Evolutionary conservation across 2,113 vertebrate species (phyloP).

Genomic region (Numenius arquata): DNA sequence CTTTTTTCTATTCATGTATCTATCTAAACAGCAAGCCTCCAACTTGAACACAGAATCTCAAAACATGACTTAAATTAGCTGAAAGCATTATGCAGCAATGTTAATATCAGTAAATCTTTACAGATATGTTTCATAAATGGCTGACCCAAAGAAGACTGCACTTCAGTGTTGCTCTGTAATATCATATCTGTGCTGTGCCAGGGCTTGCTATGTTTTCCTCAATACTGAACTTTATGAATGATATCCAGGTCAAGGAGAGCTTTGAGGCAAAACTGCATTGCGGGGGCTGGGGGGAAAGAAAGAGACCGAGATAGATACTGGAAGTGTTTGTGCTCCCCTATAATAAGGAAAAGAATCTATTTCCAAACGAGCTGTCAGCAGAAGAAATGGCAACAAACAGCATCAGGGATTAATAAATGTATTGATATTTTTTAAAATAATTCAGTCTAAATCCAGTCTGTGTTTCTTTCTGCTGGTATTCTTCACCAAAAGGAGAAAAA

Average conservation of each 20-base stretch:
- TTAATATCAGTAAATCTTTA: background rate
- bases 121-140: background rate
- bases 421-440: background rate
- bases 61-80: background rate
- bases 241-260: background rate
- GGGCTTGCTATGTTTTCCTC: background rate
- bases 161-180: background rate
- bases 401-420: background rate
- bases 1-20: background rate
- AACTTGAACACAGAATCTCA: background rate
- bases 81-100: background rate
- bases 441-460: background rate
- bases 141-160: background rate
- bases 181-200: background rate
- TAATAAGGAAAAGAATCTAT: background rate
- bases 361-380: background rate
- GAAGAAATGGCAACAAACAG: background rate
- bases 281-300: no score
- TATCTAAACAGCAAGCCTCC: background rate
- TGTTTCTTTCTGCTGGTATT: background rate
- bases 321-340: background rate
- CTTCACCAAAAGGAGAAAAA: background rate
- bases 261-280: background rate
- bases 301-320: background rate
- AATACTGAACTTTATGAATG: background rate